phyloP scores from a whole-genome alignment of 2,888 invertebrate species.

The Megastigmus dorsalis region DNA sequence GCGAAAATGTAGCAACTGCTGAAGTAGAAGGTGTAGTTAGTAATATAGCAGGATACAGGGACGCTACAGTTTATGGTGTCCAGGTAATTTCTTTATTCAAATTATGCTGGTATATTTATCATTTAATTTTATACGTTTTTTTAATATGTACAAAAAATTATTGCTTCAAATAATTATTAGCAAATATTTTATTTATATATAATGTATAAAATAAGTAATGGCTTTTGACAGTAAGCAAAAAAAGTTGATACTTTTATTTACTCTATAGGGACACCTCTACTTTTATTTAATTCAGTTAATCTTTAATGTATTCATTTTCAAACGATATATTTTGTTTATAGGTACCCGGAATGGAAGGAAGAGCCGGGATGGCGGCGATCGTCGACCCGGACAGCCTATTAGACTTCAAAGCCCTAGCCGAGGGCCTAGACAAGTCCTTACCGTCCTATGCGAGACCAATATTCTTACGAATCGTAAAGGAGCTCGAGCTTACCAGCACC shows the following conservation, averaged over 20 bases:
- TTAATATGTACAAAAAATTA: too few species aligned
- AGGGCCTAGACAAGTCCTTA: constrained; percentile 74
- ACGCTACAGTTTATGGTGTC: constrained; percentile 95
- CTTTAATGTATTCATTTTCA: background rate
- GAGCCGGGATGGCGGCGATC: constrained; percentile 83
- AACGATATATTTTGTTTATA: constrained; percentile 54
- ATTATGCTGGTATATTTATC: too few species aligned
- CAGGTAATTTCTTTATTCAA: constrained; percentile 81
- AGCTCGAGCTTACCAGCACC: constrained; percentile 81
- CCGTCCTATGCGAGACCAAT: constrained; percentile 80
- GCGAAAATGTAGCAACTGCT: constrained; percentile 83
- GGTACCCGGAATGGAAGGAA: constrained; percentile 76
- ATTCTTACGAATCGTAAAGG: constrained; percentile 78
- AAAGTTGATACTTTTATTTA: background rate
- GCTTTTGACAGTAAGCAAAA: background rate
- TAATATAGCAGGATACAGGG: constrained; percentile 80
- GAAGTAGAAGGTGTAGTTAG: constrained; percentile 81
- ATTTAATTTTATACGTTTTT: too few species aligned
- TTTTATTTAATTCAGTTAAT: background rate
- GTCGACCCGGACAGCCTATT: constrained; percentile 75
- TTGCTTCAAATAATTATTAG: background rate
- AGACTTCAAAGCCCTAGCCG: constrained; percentile 73
- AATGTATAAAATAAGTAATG: background rate
- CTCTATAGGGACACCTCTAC: background rate
- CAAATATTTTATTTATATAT: background rate